Evolutionary conservation across 2,797 vertebrate genomes (phyloP).

Genomic region (Characodon lateralis): DNA sequence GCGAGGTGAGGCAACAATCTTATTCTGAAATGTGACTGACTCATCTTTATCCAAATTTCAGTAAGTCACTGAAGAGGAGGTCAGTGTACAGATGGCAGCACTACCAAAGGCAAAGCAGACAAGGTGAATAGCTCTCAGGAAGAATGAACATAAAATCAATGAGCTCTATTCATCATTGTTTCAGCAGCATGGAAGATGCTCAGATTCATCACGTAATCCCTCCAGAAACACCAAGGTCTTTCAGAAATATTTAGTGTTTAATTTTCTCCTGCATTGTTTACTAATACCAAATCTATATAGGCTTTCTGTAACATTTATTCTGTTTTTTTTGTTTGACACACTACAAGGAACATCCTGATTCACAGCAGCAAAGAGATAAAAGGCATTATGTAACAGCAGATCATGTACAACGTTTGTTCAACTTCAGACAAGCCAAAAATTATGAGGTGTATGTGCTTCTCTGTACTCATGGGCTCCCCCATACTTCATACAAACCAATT

Average conservation of each 20-base stretch:
- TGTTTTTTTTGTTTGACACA: slow-evolving; percentile 8
- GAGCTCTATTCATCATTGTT: slow-evolving; percentile 32
- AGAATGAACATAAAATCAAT: slow-evolving; percentile 41
- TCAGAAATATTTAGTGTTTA: not conserved
- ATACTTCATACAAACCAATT: not conserved
- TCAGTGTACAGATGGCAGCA: slow-evolving; percentile 26
- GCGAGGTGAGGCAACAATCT: not conserved
- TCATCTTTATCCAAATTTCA: not conserved
- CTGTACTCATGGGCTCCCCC: slow-evolving; percentile 1
- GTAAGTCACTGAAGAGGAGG: slow-evolving; percentile 7
- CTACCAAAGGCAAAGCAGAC: slow-evolving; percentile 28
- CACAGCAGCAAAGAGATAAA: slow-evolving; percentile 21
- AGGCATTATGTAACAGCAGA: slow-evolving; percentile 3
- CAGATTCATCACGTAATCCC: not conserved
- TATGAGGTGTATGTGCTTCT: not conserved
- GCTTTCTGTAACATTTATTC: slow-evolving; percentile 26
- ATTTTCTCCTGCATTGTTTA: slow-evolving; percentile 10
- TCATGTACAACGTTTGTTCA: slow-evolving; percentile 13
- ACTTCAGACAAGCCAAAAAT: slow-evolving; percentile 4
- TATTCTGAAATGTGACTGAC: not conserved
- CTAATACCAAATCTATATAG: slow-evolving; percentile 22
- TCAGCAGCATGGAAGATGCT: slow-evolving; percentile 15
- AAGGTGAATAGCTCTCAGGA: slow-evolving; percentile 12
- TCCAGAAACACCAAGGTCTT: not conserved
- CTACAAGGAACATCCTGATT: slow-evolving; percentile 21